A percentile compares a stretch with the other conserved stretches of the same genome.
Conservation (phyloP, 2,113 vertebrate genomes). For the Apodemus speciosus region DNA sequence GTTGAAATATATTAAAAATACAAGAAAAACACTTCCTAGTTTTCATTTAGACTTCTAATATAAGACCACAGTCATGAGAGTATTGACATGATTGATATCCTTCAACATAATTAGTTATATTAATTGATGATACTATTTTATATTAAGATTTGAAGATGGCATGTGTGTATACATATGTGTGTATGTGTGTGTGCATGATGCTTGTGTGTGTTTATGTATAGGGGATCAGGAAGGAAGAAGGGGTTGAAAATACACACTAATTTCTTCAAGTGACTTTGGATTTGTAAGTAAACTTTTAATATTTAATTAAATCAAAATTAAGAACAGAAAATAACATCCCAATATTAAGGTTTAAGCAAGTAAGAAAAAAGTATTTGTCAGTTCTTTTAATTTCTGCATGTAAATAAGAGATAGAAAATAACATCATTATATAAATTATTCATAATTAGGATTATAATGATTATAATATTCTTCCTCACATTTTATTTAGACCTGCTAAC, state of each 20-base stretch:
- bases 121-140: not conserved
- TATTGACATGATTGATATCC: not conserved
- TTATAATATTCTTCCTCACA: not conserved
- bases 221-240: not conserved
- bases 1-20: not conserved
- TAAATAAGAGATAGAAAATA: not conserved
- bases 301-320: not conserved
- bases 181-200: too few species aligned
- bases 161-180: too few species aligned
- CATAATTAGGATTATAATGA: not conserved
- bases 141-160: not conserved
- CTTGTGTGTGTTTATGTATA: too few species aligned
- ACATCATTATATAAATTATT: too few species aligned
- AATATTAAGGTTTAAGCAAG: not conserved
- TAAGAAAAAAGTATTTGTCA: not conserved
- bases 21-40: not conserved
- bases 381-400: not conserved
- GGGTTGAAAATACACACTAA: not conserved
- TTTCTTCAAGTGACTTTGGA: not conserved
- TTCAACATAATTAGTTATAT: not conserved
- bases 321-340: not conserved
- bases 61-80: not conserved
- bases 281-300: not conserved
- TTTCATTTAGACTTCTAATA: not conserved
- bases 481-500: not conserved